These are phyloP conservation scores for Ochotona curzoniae DNA, from an alignment of 2,113 vertebrate genomes.

Conservation along the genomic window DNA sequence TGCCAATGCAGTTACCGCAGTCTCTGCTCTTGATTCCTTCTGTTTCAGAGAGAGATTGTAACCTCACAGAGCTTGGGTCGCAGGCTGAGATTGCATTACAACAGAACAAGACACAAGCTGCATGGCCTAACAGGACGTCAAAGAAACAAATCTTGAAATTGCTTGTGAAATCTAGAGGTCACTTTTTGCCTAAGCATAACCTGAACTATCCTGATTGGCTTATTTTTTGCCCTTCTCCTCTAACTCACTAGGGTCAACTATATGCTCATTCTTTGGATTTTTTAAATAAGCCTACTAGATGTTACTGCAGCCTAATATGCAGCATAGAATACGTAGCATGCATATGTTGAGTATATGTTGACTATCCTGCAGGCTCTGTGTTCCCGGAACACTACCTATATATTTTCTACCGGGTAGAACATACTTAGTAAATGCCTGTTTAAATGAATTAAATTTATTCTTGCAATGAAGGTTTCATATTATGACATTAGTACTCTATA, in stretches of 20 bases:
- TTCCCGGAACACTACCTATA: not conserved
- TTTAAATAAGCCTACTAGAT: not conserved
- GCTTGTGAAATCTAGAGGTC: not conserved
- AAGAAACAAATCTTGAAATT: not conserved
- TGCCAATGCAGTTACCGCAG: not conserved
- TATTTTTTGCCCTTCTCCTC: not conserved
- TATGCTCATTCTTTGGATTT: not conserved
- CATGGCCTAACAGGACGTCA: not conserved
- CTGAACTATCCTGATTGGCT: not conserved
- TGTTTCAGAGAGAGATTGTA: not conserved
- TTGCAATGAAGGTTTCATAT: not conserved
- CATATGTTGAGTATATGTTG: not conserved
- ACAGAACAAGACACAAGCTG: not conserved
- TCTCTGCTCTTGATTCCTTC: not conserved
- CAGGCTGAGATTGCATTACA: not conserved
- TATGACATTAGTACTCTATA: not conserved
- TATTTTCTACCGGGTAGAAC: not conserved
- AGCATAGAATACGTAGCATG: not conserved
- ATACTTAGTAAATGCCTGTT: not conserved
- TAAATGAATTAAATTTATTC: slow-evolving; percentile 11
- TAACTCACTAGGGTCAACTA: not conserved
- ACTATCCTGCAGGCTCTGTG: not conserved
- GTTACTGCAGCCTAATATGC: not conserved
- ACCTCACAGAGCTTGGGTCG: not conserved
- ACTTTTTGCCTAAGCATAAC: slow-evolving; percentile 21